Percentiles rank a stretch among this genome's conserved stretches.
phyloP scores from a whole-genome alignment of 2,797 vertebrate species.

The Danio choprae region DNA sequence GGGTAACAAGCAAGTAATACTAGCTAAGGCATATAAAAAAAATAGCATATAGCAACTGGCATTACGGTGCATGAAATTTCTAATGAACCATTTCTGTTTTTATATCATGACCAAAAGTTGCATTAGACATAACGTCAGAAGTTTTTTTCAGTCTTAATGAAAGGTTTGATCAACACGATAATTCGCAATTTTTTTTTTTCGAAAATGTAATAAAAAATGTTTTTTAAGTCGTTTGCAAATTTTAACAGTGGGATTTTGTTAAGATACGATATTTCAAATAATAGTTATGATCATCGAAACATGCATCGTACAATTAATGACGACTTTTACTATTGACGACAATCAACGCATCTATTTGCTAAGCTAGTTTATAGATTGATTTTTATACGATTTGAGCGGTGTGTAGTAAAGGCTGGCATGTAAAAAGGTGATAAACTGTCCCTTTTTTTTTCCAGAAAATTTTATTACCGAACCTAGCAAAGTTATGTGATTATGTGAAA shows the following conservation, averaged over 20 bases:
- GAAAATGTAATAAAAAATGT: neutral
- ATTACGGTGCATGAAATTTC: neutral
- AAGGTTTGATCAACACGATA: neutral
- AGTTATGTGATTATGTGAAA: neutral
- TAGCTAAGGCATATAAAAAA: neutral
- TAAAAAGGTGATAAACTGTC: neutral
- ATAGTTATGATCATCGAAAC: neutral
- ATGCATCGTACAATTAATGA: neutral
- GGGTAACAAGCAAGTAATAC: constrained; percentile 16
- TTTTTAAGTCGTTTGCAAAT: neutral
- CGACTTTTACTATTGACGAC: neutral
- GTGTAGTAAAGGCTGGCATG: neutral
- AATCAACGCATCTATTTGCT: neutral
- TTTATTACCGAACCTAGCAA: neutral
- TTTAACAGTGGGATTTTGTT: neutral
- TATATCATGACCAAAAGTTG: neutral
- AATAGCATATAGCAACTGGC: constrained; percentile 38
- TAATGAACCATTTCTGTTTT: neutral
- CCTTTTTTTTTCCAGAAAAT: neutral
- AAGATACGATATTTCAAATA: neutral
- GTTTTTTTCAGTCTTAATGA: neutral
- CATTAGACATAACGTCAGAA: neutral
- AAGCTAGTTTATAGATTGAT: neutral
- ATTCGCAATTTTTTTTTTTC: neutral
- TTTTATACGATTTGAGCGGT: neutral